Evolutionary conservation across 2,113 vertebrate species (phyloP), one percentile per base, ranked within the genome.

Genomic region (Ciconia maguari): DNA sequence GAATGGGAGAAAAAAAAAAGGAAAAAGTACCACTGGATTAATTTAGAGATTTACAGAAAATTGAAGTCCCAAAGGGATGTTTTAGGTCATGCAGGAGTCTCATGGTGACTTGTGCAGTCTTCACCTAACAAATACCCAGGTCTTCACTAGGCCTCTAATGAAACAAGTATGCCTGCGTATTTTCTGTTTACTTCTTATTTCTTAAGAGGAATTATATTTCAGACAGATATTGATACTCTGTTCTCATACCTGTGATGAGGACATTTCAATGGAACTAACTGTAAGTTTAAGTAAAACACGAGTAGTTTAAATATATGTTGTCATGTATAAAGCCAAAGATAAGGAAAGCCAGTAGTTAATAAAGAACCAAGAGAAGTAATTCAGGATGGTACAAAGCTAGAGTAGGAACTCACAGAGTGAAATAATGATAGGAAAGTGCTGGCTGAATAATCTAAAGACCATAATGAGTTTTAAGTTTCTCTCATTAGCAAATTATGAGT

Each of bases 1-100:
- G 55, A 32, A 46, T 16, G 3, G 11, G 3, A 3, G 3, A 3
- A 16, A 3, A 4, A 61, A 10, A 20, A 21, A 36, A 49, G 36
- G 21, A 48, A n/a, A 58, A 36, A 61, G 22, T 5, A 27, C 2
- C 20, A 13, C 41, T 38, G 17, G 58, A 21, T n/a, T 51, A 36
- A 19, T 30, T 25, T 1, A 36, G 30, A 87, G 30, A 16, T 13
- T 57, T 52, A 29, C 13, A 57, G 44, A 69, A 58, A 80, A 74
- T 51, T 55, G 41, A 52, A 55, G 16, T 38, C 30, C 41, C 36
- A 44, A n/a, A 68, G 21, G 41, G 38, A 10, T 42, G 38, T 11
- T 57, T 48, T 34, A 27, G 16, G 27, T 16, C 19, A 5, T 4
- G 10, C 24, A 24, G 42, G 27, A 32, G n/a, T 16, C 27, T 41